phyloP scores from a whole-genome alignment of 2,888 invertebrate species.

The Drosophila sordidula region DNA sequence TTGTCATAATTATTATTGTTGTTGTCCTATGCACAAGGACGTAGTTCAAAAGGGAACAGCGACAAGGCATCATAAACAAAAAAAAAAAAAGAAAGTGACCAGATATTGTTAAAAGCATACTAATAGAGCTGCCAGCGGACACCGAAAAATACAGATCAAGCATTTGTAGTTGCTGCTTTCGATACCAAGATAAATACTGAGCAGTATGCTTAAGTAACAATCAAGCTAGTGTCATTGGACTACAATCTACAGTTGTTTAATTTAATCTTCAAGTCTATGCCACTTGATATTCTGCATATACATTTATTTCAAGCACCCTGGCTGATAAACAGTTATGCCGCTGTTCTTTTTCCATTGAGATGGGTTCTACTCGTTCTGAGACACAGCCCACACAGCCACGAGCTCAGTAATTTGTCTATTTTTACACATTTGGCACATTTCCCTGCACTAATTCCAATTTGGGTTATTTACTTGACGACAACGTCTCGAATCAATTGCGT shows the following conservation, averaged over 20 bases:
- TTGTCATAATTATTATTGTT: constrained; percentile 58
- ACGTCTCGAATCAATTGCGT: constrained; percentile 59
- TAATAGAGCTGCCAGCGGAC: background rate
- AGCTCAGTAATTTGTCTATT: constrained; percentile 67
- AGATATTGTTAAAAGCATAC: constrained; percentile 4
- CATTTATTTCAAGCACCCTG: background rate
- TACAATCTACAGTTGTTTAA: constrained; percentile 1
- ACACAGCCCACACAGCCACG: constrained; percentile 26
- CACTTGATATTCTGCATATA: background rate
- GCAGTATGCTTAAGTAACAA: background rate
- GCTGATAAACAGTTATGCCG: constrained; percentile 15
- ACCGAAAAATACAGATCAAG: background rate
- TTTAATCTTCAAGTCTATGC: constrained; percentile 4
- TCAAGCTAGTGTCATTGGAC: constrained; percentile 25
- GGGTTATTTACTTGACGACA: constrained; percentile 70
- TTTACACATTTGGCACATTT: constrained; percentile 71
- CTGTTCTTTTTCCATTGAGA: constrained; percentile 2
- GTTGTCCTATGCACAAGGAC: constrained; percentile 32
- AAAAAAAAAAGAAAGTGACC: constrained; percentile 13
- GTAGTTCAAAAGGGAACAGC: constrained; percentile 12
- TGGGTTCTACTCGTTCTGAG: constrained; percentile 17
- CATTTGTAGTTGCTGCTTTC: background rate
- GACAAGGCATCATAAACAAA: background rate
- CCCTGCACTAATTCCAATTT: constrained; percentile 70
- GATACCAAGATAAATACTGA: constrained; percentile 8